phyloP scores from a whole-genome alignment of 2,888 invertebrate species.

The Meloe dianella region DNA sequence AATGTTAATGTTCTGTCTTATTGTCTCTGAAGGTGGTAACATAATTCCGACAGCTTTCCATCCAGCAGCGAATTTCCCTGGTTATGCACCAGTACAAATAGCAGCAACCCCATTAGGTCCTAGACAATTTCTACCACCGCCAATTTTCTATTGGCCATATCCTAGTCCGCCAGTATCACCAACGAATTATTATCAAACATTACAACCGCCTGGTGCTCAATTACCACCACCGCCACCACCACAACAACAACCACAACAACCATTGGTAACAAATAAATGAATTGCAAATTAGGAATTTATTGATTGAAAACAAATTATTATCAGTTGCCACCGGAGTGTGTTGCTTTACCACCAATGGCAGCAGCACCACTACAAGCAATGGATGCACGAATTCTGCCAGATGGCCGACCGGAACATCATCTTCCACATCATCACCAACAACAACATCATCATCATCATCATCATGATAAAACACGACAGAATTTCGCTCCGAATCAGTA shows the following conservation, averaged over 20 bases:
- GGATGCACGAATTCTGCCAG: constrained; percentile 52
- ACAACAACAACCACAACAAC: constrained; percentile 47
- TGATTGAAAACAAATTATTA: constrained; percentile 14
- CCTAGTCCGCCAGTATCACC: constrained; percentile 94
- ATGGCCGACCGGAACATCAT: constrained; percentile 46
- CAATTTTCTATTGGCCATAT: constrained; percentile 90
- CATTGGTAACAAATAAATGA: too few relatives aligned
- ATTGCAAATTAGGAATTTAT: neutral
- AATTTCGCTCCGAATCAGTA: constrained; percentile 54
- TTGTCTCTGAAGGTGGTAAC: constrained; percentile 63
- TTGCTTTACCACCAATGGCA: constrained; percentile 51
- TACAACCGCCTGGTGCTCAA: constrained; percentile 55
- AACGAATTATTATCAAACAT: constrained; percentile 80
- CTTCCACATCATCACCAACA: neutral
- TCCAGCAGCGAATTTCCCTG: constrained; percentile 55
- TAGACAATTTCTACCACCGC: constrained; percentile 65
- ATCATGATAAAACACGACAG: constrained; percentile 51
- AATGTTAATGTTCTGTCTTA: constrained; percentile 12
- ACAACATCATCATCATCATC: neutral
- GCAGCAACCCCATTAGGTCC: constrained; percentile 57
- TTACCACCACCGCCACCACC: constrained; percentile 50
- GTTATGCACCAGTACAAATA: constrained; percentile 55
- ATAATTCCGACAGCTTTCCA: constrained; percentile 63
- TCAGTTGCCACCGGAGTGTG: constrained; percentile 58
- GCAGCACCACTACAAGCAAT: constrained; percentile 47